Evolutionary conservation across 2,888 invertebrate genomes (phyloP).

Genomic region (Laothoe populi): DNA sequence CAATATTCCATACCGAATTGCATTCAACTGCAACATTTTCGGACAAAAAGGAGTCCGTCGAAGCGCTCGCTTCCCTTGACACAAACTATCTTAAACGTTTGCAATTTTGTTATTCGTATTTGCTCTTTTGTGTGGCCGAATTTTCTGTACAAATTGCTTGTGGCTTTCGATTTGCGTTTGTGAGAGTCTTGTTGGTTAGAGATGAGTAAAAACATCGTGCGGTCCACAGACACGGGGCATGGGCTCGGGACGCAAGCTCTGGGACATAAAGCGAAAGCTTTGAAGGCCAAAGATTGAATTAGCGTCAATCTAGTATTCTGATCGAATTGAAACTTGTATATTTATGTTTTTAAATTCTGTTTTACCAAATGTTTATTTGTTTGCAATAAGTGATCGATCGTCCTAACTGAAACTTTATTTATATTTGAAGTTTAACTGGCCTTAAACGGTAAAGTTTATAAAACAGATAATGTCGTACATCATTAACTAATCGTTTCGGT

Average conservation of each 20-base stretch:
- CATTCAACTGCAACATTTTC: constrained; percentile 78
- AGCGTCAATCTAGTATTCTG: constrained; percentile 5
- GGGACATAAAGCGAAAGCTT: too few species aligned
- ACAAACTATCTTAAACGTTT: constrained; percentile 58
- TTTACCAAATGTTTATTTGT: constrained; percentile 12
- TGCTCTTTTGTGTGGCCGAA: constrained; percentile 34
- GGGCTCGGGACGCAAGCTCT: not conserved
- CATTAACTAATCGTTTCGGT: too few species aligned
- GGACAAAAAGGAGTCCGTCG: constrained; percentile 58
- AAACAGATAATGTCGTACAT: too few species aligned
- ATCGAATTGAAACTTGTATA: not conserved
- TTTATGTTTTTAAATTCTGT: not conserved
- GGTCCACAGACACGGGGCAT: not conserved
- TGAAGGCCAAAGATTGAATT: not conserved
- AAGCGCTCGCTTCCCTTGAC: constrained; percentile 46
- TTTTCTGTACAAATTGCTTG: constrained; percentile 24
- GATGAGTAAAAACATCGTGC: constrained; percentile 27
- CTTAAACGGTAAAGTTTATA: too few species aligned
- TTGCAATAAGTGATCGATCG: too few species aligned
- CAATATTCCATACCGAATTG: constrained; percentile 81
- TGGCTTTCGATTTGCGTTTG: constrained; percentile 27
- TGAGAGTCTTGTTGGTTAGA: constrained; percentile 32
- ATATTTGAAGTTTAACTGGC: too few species aligned
- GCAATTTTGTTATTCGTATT: constrained; percentile 39
- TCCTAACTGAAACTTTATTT: too few species aligned